phyloP scores from a whole-genome alignment of 2,888 invertebrate species.

The Sinotaia quadrata region DNA sequence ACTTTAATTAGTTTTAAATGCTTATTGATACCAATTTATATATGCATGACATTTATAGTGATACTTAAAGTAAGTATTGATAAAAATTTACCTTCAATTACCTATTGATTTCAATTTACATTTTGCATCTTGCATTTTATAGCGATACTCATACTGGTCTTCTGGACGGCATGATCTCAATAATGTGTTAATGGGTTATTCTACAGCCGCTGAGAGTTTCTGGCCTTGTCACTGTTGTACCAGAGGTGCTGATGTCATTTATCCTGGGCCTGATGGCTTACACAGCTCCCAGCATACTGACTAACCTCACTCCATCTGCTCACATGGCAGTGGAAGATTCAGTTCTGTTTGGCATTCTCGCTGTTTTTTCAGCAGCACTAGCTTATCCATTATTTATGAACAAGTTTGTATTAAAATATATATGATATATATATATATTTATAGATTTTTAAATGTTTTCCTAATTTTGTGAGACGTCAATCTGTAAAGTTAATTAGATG shows the following conservation, averaged over 20 bases:
- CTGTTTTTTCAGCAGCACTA: conserved; percentile 63
- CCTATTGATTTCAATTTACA: no score
- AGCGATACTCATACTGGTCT: no score
- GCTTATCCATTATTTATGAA: conserved; percentile 64
- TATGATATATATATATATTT: no score
- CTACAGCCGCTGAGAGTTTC: conserved; percentile 15
- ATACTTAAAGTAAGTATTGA: no score
- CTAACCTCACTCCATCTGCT: conserved; percentile 57
- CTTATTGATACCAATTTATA: no score
- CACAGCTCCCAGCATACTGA: conserved; percentile 70
- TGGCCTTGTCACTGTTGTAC: conserved; percentile 59
- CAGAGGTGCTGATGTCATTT: conserved; percentile 75
- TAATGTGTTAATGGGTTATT: conserved; percentile 9
- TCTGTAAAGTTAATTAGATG: no score
- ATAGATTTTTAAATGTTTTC: no score
- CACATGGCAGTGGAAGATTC: conserved; percentile 63
- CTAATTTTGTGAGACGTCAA: no score
- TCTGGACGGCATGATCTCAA: neutral
- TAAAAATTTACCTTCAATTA: no score
- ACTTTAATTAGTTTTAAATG: no score
- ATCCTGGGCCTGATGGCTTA: conserved; percentile 75
- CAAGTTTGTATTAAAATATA: conserved; percentile 46
- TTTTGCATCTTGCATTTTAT: no score
- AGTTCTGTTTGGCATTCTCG: conserved; percentile 62
- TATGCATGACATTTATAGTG: no score